Evolutionary conservation across 2,888 invertebrate species (phyloP).

Genomic region (Masnerella sp.): DNA sequence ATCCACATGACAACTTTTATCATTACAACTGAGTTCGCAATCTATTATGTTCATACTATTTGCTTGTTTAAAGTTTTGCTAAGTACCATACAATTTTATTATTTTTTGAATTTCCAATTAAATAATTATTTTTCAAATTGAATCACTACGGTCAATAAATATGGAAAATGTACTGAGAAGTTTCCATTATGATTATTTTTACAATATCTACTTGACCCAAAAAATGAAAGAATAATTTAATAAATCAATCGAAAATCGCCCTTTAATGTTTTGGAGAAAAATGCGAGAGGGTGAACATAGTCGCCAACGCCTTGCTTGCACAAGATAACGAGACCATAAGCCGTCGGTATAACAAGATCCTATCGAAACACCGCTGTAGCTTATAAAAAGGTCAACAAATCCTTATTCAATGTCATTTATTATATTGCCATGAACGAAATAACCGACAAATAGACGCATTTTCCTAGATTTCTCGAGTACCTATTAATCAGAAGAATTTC

Average conservation of each 20-base stretch:
- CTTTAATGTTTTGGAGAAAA: constrained; percentile 35
- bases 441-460: constrained; percentile 19
- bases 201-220: constrained; percentile 45
- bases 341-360: constrained; percentile 67
- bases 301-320: constrained; percentile 53
- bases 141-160: background rate
- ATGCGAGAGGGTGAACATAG: constrained; percentile 41
- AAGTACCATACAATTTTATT: no score
- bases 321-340: constrained; percentile 70
- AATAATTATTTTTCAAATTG: no score
- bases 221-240: constrained; percentile 61
- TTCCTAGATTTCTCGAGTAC: no score
- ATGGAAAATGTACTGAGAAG: background rate
- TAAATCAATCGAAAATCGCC: constrained; percentile 55
- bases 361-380: constrained; percentile 54
- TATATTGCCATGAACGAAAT: constrained; percentile 38
- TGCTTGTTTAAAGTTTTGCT: no score
- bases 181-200: constrained; percentile 12
- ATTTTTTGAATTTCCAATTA: no score
- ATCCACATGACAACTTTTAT: no score
- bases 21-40: no score
- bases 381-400: constrained; percentile 55
- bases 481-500: no score
- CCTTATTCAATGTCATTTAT: constrained; percentile 60
- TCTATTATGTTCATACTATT: no score